phyloP scores from a whole-genome alignment of 1,140 invertebrate species.

The Lepidotrigona ventralis region DNA sequence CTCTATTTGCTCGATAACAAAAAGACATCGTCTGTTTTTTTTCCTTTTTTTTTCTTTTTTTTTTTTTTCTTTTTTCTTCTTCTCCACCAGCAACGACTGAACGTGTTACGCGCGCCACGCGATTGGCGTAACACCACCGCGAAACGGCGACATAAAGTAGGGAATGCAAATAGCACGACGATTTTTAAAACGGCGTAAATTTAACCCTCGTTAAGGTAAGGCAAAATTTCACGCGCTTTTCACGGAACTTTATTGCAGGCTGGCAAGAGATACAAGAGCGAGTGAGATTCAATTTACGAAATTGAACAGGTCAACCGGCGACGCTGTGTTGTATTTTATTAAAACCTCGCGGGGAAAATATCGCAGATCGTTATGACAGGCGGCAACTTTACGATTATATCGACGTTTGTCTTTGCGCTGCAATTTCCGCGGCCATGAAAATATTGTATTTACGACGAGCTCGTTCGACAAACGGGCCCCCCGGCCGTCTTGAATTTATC shows the following conservation, averaged over 20 bases:
- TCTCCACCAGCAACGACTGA: not conserved
- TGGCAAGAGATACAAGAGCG: not conserved
- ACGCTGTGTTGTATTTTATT: constrained; percentile 5
- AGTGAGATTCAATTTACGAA: not conserved
- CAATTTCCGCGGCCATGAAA: not conserved
- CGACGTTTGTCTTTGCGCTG: not conserved
- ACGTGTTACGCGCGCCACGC: not conserved
- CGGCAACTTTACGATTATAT: constrained; percentile 4
- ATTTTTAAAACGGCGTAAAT: not conserved
- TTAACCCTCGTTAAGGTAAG: not conserved
- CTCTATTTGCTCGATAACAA: not conserved
- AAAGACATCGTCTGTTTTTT: not conserved
- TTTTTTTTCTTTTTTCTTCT: too few relatives aligned
- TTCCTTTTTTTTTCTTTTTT: too few relatives aligned
- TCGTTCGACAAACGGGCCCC: constrained; percentile 16
- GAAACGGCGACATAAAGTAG: not conserved
- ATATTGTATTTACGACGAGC: not conserved
- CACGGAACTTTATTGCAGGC: not conserved
- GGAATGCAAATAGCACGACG: not conserved
- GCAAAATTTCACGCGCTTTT: constrained; percentile 1
- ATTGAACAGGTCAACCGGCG: not conserved
- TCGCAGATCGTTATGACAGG: not conserved
- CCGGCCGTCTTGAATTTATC: constrained; percentile 1
- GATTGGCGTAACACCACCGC: too few relatives aligned
- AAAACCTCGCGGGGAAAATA: not conserved